phyloP scores from a whole-genome alignment of 2,113 vertebrate species.

The Hyla sarda region DNA sequence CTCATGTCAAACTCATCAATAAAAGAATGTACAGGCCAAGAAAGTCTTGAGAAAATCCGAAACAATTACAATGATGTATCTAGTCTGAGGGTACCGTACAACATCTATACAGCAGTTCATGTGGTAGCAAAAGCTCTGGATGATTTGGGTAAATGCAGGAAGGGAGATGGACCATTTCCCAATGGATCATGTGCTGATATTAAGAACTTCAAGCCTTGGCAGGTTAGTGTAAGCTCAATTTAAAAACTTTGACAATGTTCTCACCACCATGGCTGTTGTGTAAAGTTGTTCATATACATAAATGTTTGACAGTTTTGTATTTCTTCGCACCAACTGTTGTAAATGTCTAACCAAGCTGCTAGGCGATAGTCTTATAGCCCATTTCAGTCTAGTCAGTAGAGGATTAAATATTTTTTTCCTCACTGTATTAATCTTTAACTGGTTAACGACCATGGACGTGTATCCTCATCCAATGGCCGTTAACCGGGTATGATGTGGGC shows the following conservation, averaged over 20 bases:
- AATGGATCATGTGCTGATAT: slow-evolving; percentile 34
- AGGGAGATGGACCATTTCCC: slow-evolving; percentile 1
- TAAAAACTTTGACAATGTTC: background rate
- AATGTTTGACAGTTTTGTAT: no score
- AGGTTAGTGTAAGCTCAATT: background rate
- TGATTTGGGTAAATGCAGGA: background rate
- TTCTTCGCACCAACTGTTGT: no score
- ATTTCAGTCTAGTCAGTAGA: no score
- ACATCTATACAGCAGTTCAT: slow-evolving; percentile 48
- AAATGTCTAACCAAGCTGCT: no score
- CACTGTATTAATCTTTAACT: no score
- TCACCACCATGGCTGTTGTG: background rate
- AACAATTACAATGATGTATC: slow-evolving; percentile 41
- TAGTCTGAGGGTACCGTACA: slow-evolving; percentile 27
- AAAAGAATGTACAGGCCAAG: background rate
- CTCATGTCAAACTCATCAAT: no score
- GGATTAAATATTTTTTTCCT: no score
- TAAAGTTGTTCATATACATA: background rate
- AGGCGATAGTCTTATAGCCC: no score
- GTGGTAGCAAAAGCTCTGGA: slow-evolving; percentile 61
- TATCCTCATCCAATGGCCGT: no score
- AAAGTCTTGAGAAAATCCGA: background rate
- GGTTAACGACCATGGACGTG: no score
- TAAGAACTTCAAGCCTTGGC: slow-evolving; percentile 38
- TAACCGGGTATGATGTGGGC: no score